Evolutionary conservation across 2,797 vertebrate genomes (phyloP).

Genomic region (Pseudomugil gertrudae): DNA sequence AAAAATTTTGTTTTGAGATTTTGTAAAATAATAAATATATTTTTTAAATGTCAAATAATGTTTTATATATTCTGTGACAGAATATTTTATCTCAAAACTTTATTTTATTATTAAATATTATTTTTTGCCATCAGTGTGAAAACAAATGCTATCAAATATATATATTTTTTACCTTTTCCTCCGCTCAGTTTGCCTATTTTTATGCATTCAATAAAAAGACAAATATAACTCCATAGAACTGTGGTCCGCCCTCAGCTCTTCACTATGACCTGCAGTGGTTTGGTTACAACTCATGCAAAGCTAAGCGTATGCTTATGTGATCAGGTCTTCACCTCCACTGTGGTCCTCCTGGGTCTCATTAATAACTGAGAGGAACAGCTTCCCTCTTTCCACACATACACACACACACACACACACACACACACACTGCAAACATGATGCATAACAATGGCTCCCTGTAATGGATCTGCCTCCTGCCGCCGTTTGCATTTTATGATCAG

Average conservation of each 20-base stretch:
- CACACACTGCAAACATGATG: constrained; percentile 11
- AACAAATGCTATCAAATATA: too few species aligned
- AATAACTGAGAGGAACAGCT: constrained; percentile 37
- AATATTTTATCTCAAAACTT: too few species aligned
- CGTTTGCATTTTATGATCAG: constrained; percentile 34
- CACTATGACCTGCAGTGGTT: background rate
- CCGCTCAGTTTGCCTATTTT: too few species aligned
- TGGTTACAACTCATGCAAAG: constrained; percentile 8
- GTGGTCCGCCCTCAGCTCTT: background rate
- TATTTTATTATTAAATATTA: too few species aligned
- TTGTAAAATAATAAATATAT: too few species aligned
- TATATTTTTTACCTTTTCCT: too few species aligned
- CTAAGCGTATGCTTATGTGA: constrained; percentile 20
- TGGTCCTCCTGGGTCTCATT: constrained; percentile 59
- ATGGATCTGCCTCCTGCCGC: constrained; percentile 7
- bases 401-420: constrained; percentile 13
- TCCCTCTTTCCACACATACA: constrained; percentile 26
- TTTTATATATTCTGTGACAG: too few species aligned
- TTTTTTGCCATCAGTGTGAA: too few species aligned
- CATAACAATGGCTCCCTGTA: constrained; percentile 36
- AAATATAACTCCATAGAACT: too few species aligned
- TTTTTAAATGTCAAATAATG: too few species aligned
- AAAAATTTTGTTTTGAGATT: too few species aligned
- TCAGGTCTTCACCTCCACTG: constrained; percentile 10
- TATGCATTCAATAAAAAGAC: too few species aligned